phyloP scores from a whole-genome alignment of 2,797 vertebrate species.

The Amblyraja radiata region DNA sequence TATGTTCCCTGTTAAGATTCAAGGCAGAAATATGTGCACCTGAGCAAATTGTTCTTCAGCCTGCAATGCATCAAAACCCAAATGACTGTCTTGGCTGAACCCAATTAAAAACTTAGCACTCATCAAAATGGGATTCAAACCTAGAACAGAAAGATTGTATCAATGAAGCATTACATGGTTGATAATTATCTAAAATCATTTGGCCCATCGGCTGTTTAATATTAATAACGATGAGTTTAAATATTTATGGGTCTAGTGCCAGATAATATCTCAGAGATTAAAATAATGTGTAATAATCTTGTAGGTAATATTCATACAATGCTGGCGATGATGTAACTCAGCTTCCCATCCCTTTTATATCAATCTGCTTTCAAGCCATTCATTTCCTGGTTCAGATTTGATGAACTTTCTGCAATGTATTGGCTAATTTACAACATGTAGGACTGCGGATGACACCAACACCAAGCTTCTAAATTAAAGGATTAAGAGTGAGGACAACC shows the following conservation, averaged over 20 bases:
- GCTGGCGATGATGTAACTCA: not conserved
- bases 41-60: no score
- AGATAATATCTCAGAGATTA: not conserved
- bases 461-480: not conserved
- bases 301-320: not conserved
- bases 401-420: not conserved
- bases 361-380: not conserved
- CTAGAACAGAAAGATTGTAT: not conserved
- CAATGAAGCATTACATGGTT: not conserved
- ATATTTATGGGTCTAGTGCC: not conserved
- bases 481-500: not conserved
- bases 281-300: not conserved
- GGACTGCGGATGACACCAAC: not conserved
- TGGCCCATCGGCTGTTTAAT: not conserved
- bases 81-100: no score
- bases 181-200: not conserved
- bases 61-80: no score
- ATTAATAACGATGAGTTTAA: not conserved
- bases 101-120: not conserved
- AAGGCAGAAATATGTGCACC: no score
- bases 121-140: not conserved
- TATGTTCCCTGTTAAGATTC: no score
- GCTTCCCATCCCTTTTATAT: not conserved
- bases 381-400: not conserved
- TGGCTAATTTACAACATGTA: not conserved